Percentiles rank a stretch among this genome's conserved stretches.
phyloP scores from a whole-genome alignment of 2,113 vertebrate species.

The Hiodon tergisus region DNA sequence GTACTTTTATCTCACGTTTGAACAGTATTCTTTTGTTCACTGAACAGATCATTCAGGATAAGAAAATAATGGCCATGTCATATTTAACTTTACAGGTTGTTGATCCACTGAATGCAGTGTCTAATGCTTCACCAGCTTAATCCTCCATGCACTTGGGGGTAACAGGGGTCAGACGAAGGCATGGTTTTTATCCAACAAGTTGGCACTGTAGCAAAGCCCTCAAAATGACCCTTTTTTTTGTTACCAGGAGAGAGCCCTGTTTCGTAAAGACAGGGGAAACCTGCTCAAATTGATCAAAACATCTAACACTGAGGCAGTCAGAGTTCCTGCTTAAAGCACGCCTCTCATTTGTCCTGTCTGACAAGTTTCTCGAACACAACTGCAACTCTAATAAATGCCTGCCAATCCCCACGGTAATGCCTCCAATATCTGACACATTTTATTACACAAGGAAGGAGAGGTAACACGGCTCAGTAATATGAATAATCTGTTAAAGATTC shows the following conservation, averaged over 20 bases:
- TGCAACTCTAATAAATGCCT: conserved; percentile 14
- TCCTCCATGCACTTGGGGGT: not conserved
- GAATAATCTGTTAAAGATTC: too few species aligned
- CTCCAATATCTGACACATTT: not conserved
- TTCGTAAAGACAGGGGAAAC: not conserved
- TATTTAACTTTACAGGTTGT: not conserved
- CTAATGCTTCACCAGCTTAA: not conserved
- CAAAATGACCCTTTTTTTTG: not conserved
- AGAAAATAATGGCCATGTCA: not conserved
- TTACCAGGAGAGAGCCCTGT: not conserved
- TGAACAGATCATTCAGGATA: not conserved
- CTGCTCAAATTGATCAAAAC: not conserved
- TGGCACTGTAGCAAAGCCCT: not conserved
- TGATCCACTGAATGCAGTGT: too few species aligned
- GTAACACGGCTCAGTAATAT: not conserved
- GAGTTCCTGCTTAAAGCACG: not conserved
- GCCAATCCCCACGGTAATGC: not conserved
- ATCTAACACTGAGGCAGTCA: not conserved
- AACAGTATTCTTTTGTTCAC: not conserved
- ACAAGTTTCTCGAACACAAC: conserved; percentile 11
- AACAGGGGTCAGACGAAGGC: not conserved
- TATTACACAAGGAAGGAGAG: not conserved
- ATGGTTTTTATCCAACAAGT: not conserved
- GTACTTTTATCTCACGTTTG: too few species aligned
- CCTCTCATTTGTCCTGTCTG: not conserved